Base-by-base conservation (phyloP, 1,140 invertebrate species). In the Drosophila subpulchrella region DNA sequence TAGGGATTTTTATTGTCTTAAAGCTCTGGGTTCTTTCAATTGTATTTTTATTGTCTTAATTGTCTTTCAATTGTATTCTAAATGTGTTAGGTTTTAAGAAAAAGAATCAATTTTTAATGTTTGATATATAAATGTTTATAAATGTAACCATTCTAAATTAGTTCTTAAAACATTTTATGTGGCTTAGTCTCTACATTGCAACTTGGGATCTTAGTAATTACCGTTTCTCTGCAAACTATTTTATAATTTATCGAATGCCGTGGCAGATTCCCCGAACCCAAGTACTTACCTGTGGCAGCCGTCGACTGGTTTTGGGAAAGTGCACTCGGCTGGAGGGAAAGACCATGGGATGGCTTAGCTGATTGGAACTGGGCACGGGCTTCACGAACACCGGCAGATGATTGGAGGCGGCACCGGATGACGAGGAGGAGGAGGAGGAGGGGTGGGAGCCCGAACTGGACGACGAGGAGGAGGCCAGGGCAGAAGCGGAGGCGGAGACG, bases 201-300 rank as follows among this genome's bases (percentile, higher is more conserved):
- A 27, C 24, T 20, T 20, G 27, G 0, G 27, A 27, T 20, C 27
- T 27, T 4, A 27, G 12, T 27, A 27, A 47, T 46, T 46, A 46
- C 3, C 11, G 0, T 27, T 27, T 27, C 24, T 1, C 12, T 11
- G 46, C 20, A 50, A 50, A 20, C 27, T 10, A 0, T 8, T 11
- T 10, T 4, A 34, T n/a, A 59, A 32, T 59, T 59, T 10, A 3
- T 0, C 12, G 4, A 30, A 20, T 61, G 11, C 7, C 6, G n/a
- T 27, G 10, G 1, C 17, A 3, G 8, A 11, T 36, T 17, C 6
- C 12, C 15, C 8, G n/a, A 24, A 13, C 20, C n/a, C 15, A 15
- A 6, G 4, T 0, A 80, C 72, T 83, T 53, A 93, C 95, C 90
- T 94, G 93, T 11, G 95, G 95, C 67, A 95, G 90, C 17, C 94